Base-by-base conservation (phyloP, 2,113 vertebrate genomes). In the Seriola rivoliana region DNA sequence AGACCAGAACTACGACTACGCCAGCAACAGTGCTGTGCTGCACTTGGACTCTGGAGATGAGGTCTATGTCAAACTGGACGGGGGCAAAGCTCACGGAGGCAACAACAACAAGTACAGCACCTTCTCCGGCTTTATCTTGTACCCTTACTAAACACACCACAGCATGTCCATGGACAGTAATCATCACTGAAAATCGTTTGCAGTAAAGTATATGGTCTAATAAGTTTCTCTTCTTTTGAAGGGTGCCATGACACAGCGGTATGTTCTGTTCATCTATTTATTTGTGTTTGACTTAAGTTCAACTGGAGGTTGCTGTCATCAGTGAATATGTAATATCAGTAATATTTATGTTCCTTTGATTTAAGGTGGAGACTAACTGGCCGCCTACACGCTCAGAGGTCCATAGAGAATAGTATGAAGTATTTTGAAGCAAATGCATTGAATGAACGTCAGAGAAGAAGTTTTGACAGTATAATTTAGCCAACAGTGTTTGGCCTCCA, bases 71-170 rank as follows among this genome's bases (percentile, higher is more conserved):
- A 99, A 99, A 86, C 94, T 99, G 91, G 97, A 99, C 0, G 97
- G 97, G 0, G 97, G 97, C 69, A 98, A 98, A 93, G 97, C 97
- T 4, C 97, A 98, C 0, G 97, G 97, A 32, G 97, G 97, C 85
- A 98, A 98, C 84, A 99, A 97, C 94, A 98, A 99, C 94, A 98
- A 99, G 93, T 99, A 99, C 95, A 98, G 97, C 96, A 99, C 97
- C 85, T 99, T 99, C 95, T 98, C 97, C 19, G 97, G 97, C 83
- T 99, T 98, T 88, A 97, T 99, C 92, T 91, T 99, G 57, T 99
- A 98, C 86, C 97, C 97, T 0, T 97, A 99, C 92, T 98, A 95
- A 93, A 81, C 71, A 71, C 71, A 4, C 13, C 5, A 12, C 63
- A 6, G 21, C 63, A 42, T 46, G 17, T 21, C 16, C 34, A 63